phyloP scores from a whole-genome alignment of 2,113 vertebrate genomes.

The Nestor notabilis region DNA sequence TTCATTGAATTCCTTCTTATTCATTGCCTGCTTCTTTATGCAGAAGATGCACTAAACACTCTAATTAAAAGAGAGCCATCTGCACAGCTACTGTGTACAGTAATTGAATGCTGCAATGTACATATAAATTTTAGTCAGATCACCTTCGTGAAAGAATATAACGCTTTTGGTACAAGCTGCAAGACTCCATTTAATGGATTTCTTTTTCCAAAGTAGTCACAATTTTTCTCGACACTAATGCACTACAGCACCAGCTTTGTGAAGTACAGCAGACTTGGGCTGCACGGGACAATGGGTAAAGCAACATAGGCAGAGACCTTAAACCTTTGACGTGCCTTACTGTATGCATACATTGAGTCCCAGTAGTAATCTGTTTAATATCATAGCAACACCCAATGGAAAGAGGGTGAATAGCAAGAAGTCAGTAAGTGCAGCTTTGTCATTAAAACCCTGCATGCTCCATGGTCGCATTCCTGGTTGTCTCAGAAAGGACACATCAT shows the following conservation, averaged over 20 bases:
- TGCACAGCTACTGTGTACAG: not conserved
- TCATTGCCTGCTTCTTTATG: not conserved
- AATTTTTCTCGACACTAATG: not conserved
- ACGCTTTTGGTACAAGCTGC: not conserved
- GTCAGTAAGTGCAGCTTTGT: not conserved
- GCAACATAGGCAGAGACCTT: not conserved
- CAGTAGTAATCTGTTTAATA: slow-evolving; percentile 64
- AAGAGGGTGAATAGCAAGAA: slow-evolving; percentile 69
- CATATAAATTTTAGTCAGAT: slow-evolving; percentile 23
- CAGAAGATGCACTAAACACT: slow-evolving; percentile 11
- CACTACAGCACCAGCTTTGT: not conserved
- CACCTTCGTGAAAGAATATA: not conserved
- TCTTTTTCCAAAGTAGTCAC: not conserved
- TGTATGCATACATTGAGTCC: not conserved
- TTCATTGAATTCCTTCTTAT: slow-evolving; percentile 16
- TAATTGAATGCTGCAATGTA: not conserved
- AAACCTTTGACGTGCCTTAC: slow-evolving; percentile 5
- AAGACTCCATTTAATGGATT: not conserved
- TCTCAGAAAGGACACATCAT: not conserved
- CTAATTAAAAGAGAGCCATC: slow-evolving; percentile 49
- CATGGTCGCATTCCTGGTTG: not conserved
- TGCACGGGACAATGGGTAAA: not conserved
- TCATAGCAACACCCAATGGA: slow-evolving; percentile 76
- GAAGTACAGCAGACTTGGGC: not conserved
- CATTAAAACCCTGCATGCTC: not conserved